Base-by-base conservation (phyloP, 1,140 invertebrate genomes). In the Scaptomyza pallida region DNA sequence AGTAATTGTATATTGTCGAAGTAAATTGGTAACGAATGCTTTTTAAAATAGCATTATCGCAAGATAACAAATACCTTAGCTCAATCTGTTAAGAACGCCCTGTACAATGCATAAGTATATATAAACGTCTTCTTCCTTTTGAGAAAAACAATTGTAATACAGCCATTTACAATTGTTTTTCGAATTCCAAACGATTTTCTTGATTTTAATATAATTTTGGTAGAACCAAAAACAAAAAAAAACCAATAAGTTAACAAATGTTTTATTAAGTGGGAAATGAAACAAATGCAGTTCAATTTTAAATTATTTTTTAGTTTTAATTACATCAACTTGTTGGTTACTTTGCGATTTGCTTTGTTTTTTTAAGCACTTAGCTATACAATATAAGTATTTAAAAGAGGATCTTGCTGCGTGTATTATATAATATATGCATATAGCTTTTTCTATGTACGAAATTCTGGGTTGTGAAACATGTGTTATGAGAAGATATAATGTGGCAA, bases 291-390 rank as follows among this genome's bases (percentile, higher is more conserved):
- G 6, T 21, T 60, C 8, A 17, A 52, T 51, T 77, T 88, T 71
- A 88, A 88, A 81, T 77, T 86, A 86, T 85, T 37, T 35, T 86
- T 88, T 75, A 78, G 72, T 86, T 86, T 77, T 86, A 86, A 86
- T 86, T 88, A 86, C 82, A 86, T 86, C 64, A 81, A 81, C 78
- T 75, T 77, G 70, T 61, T 75, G 48, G 57, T 78, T 81, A 71
- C 15, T 56, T 54, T n/a, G 65, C n/a, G n/a, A n/a, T n/a, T n/a
- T n/a, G n/a, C n/a, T n/a, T n/a, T n/a, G n/a, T n/a, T 56, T 54
- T 71, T 79, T 68, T 60, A 71, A 62, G 47, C 60, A 70, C 48
- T 65, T 71, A 59, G 73, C 63, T 72, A 88, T 51, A 76, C 55
- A 73, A 75, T 70, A 67, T 75, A 85, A n/a, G n/a, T n/a, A n/a